These are phyloP conservation scores for Frieseomelitta varia DNA, from an alignment of 1,140 invertebrate genomes.

Conservation along the genomic window DNA sequence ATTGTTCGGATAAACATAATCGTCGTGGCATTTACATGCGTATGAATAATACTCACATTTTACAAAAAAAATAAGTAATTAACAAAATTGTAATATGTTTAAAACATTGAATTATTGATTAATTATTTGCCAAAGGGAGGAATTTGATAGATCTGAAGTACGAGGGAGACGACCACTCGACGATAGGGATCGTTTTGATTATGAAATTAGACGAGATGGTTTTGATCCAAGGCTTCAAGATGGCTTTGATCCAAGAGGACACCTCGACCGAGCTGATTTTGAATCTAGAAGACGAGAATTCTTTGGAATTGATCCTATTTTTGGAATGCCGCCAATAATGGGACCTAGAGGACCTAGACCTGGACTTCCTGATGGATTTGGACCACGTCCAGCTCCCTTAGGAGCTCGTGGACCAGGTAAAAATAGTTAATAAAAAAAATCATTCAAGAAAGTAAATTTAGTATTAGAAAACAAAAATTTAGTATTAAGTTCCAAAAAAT, in stretches of 20 bases:
- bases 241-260: slow-evolving; percentile 73
- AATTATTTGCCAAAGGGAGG: slow-evolving; percentile 62
- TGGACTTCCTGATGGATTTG: slow-evolving; percentile 80
- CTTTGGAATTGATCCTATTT: slow-evolving; percentile 77
- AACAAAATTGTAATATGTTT: background rate
- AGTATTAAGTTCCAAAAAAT: no score
- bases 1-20: background rate
- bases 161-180: slow-evolving; percentile 71
- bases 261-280: slow-evolving; percentile 75
- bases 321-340: slow-evolving; percentile 78
- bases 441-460: background rate
- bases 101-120: background rate
- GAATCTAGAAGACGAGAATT: slow-evolving; percentile 77
- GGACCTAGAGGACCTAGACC: slow-evolving; percentile 78
- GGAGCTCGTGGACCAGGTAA: slow-evolving; percentile 79
- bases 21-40: background rate
- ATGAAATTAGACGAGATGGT: slow-evolving; percentile 76
- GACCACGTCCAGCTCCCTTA: slow-evolving; percentile 74
- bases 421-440: slow-evolving; percentile 8
- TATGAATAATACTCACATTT: background rate
- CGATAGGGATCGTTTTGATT: slow-evolving; percentile 78
- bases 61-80: background rate
- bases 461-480: background rate
- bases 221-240: slow-evolving; percentile 73
- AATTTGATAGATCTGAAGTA: slow-evolving; percentile 76